Evolutionary conservation across 2,888 invertebrate genomes (phyloP), one percentile per base, ranked within the genome.

Genomic region (Latheticus oryzae): DNA sequence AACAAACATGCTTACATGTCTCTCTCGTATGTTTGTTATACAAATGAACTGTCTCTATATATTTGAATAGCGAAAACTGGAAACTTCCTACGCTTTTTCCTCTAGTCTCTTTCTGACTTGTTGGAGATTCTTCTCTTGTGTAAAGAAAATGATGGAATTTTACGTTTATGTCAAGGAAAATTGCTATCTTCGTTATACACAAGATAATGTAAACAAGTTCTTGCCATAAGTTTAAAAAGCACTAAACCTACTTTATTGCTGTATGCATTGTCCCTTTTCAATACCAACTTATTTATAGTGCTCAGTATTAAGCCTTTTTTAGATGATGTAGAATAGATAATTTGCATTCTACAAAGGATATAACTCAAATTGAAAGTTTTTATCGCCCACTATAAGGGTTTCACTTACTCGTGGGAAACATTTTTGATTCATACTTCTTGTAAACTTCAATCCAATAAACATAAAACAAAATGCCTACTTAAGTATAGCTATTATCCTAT

Each of bases 1-100:
- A 69, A 69, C 70, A 70, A 72, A 73, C 72, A 71, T 71, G 68
- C 71, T 72, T 73, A 73, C 69, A 71, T 71, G 69, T 65, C 58
- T 54, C 47, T n/a, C n/a, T 24, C 65, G 67, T 70, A 67, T 73
- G 71, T 74, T 72, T 73, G 72, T 72, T 73, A 73, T 64, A 67
- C 66, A 74, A 73, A 73, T 69, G 71, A 72, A 71, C 69, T 67
- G 62, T 57, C 52, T 63, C 60, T 55, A 47, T 54, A 47, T 58
- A 52, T 3, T 12, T 12, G 38, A 43, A 51, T 61, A 59, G 60
- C 55, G 53, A 53, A 63, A 60, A 63, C 63, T 61, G 60, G 61
- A 35, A 53, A 45, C 43, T 51, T 45, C 33, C 50, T 40, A 21
- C 23, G 19, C 38, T 47, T 13, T 11, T 54, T 38, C 15, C 40